phyloP scores from a whole-genome alignment of 2,113 vertebrate species.

The Nothoprocta pentlandii region DNA sequence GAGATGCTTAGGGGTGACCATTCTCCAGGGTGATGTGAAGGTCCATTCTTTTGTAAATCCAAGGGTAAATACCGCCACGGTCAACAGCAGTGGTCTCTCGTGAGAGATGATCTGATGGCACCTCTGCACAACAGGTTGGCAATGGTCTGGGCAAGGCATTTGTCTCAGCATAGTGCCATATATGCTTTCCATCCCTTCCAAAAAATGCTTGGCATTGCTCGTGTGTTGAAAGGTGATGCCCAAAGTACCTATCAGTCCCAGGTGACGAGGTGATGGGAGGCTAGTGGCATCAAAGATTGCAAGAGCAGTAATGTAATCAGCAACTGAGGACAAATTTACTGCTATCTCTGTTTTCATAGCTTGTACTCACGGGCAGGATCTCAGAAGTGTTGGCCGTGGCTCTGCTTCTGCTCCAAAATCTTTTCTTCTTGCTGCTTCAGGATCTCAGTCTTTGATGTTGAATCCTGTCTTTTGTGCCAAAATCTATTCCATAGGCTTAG shows the following conservation, averaged over 20 bases:
- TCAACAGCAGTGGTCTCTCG: not conserved
- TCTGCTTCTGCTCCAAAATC: not conserved
- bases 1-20: accelerated
- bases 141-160: accelerated
- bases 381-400: accelerated
- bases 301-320: not conserved
- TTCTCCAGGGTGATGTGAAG: not conserved
- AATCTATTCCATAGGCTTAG: not conserved
- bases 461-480: not conserved
- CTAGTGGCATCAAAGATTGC: not conserved
- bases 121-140: not conserved
- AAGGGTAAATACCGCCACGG: not conserved
- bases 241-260: not conserved
- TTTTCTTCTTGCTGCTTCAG: not conserved
- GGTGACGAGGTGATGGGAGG: not conserved
- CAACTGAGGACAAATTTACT: accelerated
- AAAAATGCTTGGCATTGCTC: not conserved
- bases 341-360: not conserved
- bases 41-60: not conserved
- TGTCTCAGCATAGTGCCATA: not conserved
- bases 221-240: accelerated
- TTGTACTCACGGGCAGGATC: not conserved
- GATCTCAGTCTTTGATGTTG: not conserved
- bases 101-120: not conserved
- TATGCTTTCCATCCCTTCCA: not conserved